These are phyloP conservation scores for Scaptomyza polygonia DNA, from an alignment of 2,888 invertebrate genomes.

Conservation along the genomic window DNA sequence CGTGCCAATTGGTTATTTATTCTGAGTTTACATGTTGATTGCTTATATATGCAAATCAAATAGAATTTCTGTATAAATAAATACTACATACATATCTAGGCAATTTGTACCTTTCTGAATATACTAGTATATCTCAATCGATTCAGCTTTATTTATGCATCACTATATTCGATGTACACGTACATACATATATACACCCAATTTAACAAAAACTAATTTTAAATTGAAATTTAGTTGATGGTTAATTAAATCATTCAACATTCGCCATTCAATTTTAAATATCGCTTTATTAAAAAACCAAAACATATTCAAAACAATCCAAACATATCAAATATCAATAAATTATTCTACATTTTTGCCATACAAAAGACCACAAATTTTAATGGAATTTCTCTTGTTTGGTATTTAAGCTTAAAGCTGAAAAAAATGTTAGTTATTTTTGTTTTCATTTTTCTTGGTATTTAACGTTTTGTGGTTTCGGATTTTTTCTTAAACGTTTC, in stretches of 20 bases:
- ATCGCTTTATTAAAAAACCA: conserved; percentile 26
- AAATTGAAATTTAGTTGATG: no score
- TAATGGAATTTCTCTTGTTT: neutral
- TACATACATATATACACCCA: neutral
- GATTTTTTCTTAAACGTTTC: neutral
- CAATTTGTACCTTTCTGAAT: conserved; percentile 26
- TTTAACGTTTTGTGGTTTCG: neutral
- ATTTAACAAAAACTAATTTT: no score
- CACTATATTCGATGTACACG: conserved; percentile 16
- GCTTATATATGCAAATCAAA: conserved; percentile 67
- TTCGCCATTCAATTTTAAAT: neutral
- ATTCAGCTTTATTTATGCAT: conserved; percentile 42
- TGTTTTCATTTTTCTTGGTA: neutral
- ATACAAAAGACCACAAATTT: neutral
- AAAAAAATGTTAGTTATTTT: neutral
- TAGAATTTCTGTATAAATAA: conserved; percentile 41
- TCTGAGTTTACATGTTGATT: conserved; percentile 75
- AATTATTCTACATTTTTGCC: neutral
- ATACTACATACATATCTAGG: conserved; percentile 19
- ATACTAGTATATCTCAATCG: conserved; percentile 33
- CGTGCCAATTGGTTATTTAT: conserved; percentile 73
- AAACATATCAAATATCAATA: neutral
- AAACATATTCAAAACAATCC: neutral
- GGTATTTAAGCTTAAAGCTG: neutral
- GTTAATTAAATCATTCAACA: conserved; percentile 23